Evolutionary conservation across 2,113 vertebrate species (phyloP), one percentile per base, ranked within the genome.

Genomic region (Halichoeres trimaculatus): DNA sequence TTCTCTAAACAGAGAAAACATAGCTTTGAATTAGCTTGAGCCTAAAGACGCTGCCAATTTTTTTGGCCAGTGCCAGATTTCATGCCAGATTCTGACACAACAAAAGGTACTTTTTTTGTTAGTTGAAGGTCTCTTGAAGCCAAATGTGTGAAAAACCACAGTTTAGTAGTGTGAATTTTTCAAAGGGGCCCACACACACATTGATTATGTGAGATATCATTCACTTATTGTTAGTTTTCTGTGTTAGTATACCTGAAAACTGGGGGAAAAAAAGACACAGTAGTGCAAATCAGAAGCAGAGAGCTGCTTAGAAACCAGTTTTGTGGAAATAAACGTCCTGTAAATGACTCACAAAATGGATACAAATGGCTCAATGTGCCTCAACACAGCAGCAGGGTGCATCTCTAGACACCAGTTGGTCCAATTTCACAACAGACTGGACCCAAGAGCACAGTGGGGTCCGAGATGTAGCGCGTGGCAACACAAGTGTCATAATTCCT

Each of bases 381-480:
- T 84, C 78, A 86, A 80, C 77, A 56, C 66, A 74, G 72, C 85
- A 82, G 86, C 80, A 64, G 78, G 80, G 72, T 62, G 81, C 79
- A 81, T 85, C 88, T 84, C 75, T 48, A 76, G 80, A 87, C 72
- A 87, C 75, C 84, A 82, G 71, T 85, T 85, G 84, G 85, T 88
- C 74, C 71, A 77, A 67, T 90, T 87, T 85, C 69, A 81, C 65
- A 79, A 89, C 74, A 85, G 78, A 87, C 81, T 48, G 63, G 72
- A 55, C 76, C 81, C 66, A 64, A 62, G 75, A 83, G 85, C 83
- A 83, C 77, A 82, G 71, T 19, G 16, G 76, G 74, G 58, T 65
- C 50, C 47, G 72, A 76, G 77, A 76, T 78, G 62, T 35, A 71
- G 65, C 60, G 51, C 59, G 76, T 68, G 56, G 74, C 84, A 81